phyloP scores from a whole-genome alignment of 1,140 invertebrate genomes.

The Aethina tumida region DNA sequence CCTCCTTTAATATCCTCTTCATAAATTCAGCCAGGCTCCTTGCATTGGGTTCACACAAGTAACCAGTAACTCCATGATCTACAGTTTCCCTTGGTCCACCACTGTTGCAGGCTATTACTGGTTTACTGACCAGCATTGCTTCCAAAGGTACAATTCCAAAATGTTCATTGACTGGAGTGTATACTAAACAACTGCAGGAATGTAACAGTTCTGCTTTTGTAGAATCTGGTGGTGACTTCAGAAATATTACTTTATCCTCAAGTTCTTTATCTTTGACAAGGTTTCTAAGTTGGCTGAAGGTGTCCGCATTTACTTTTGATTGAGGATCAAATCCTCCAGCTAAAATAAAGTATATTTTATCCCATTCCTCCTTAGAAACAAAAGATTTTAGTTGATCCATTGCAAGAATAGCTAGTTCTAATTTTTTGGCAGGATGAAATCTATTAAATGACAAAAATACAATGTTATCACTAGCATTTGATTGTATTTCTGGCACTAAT shows the following conservation, averaged over 20 bases:
- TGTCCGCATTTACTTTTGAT: constrained; percentile 81
- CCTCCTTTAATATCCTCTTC: constrained; percentile 46
- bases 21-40: constrained; percentile 73
- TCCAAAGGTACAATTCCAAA: constrained; percentile 99
- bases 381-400: constrained; percentile 54
- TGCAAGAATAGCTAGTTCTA: constrained; percentile 72
- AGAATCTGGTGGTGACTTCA: constrained; percentile 78
- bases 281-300: constrained; percentile 69
- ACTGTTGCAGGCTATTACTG: constrained; percentile 90
- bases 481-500: constrained; percentile 24
- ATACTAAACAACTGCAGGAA: constrained; percentile 69
- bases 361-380: constrained; percentile 45
- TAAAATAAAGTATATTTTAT: constrained; percentile 74
- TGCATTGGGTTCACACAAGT: constrained; percentile 60
- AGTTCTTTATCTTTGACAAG: constrained; percentile 56
- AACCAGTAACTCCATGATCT: constrained; percentile 80
- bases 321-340: constrained; percentile 94
- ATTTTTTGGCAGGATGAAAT: constrained; percentile 95
- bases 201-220: constrained; percentile 74
- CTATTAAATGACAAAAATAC: constrained; percentile 92
- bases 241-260: constrained; percentile 67
- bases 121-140: constrained; percentile 89
- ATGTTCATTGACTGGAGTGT: constrained; percentile 95
- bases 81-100: constrained; percentile 95
- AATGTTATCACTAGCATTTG: constrained; percentile 42